These are phyloP conservation scores for Cyprinodon brontotheroides DNA, from an alignment of 2,113 vertebrate species.

Conservation along the genomic window DNA sequence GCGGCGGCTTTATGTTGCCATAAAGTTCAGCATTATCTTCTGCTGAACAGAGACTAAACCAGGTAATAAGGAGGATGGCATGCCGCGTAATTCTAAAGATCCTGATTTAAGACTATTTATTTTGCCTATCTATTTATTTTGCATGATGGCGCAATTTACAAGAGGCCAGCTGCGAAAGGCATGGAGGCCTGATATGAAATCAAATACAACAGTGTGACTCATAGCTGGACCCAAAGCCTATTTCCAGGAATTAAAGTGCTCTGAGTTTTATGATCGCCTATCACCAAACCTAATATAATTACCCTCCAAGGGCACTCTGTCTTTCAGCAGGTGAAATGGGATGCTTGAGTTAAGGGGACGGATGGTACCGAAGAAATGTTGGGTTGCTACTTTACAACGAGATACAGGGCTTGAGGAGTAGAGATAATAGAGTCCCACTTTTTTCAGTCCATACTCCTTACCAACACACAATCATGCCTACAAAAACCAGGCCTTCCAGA, in stretches of 20 bases:
- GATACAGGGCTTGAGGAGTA: constrained; percentile 12
- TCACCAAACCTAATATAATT: constrained; percentile 83
- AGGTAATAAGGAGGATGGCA: constrained; percentile 67
- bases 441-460: constrained; percentile 21
- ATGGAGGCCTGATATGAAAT: constrained; percentile 47
- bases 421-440: constrained; percentile 26
- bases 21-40: constrained; percentile 77
- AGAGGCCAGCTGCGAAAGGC: constrained; percentile 37
- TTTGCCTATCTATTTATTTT: constrained; percentile 76
- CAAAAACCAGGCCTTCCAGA: constrained; percentile 2
- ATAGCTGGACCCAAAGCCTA: constrained; percentile 73
- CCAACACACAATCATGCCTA: background rate
- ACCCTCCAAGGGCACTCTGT: constrained; percentile 81
- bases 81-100: constrained; percentile 58
- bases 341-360: constrained; percentile 44
- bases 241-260: constrained; percentile 82
- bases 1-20: constrained; percentile 69
- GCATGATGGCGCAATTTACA: constrained; percentile 79
- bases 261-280: constrained; percentile 82
- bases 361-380: constrained; percentile 19
- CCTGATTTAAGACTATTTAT: constrained; percentile 82
- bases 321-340: constrained; percentile 76
- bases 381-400: constrained; percentile 40
- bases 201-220: constrained; percentile 74
- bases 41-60: constrained; percentile 48